Base-by-base conservation (phyloP, 2,888 invertebrate genomes). In the Stramonita haemastoma region DNA sequence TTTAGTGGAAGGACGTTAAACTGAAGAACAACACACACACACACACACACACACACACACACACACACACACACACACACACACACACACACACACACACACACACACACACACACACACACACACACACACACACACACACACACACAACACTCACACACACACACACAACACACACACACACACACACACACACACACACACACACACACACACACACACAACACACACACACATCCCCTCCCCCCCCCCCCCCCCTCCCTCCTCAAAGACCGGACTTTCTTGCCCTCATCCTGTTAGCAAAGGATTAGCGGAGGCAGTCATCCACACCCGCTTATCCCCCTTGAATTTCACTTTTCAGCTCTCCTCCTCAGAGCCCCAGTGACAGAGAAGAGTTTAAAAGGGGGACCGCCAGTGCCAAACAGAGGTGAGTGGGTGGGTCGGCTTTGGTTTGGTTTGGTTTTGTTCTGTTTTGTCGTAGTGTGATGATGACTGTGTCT, bases 341-440 rank as follows among this genome's bases (percentile, higher is more conserved):
- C 29, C 46, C 81, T 26, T 46, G 46, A n/a, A 0, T 36, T 22
- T 87, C 34, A 57, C n/a, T 83, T 87, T 89, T 79, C 87, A 89
- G 89, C 70, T 87, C 89, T 46, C 87, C 89, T 34, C 89, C 85
- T 26, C 85, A 73, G 83, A 89, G 89, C 32, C 89, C 89, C 36
- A 70, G 26, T 56, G 89, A 89, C 15, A n/a, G 66, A 34, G 29
- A 22, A 6, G 85, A 89, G 26, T 66, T 85, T 4, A 89, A n/a
- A 32, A 83, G 73, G 32, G 89, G 89, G n/a, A 77, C 89, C 22
- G 36, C 66, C 22, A 88, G 83, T 22, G 36, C 73, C 26, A 89
- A 89, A 32, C 89, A 89, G 86, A 89, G 86, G 86, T 87, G 73
- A 86, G 70, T 46, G n/a, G 11, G 60, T 11, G 13, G 60, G 60